Percentiles rank a stretch among this genome's conserved stretches.
Conservation (phyloP, 2,888 invertebrate genomes). For the Drosophila anomalipes region DNA sequence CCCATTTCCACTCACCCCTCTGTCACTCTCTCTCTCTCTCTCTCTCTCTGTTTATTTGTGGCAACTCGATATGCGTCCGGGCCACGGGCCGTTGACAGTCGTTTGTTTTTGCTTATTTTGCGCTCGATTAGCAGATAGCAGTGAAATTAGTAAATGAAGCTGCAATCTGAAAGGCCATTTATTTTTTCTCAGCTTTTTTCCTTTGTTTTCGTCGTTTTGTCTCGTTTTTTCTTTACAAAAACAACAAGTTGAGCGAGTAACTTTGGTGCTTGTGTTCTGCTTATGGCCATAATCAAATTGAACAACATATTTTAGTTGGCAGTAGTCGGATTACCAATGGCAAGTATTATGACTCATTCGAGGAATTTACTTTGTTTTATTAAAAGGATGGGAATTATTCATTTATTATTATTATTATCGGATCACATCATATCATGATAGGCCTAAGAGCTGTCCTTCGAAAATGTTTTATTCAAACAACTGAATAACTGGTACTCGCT, state of each 20-base stretch:
- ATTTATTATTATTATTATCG: not conserved
- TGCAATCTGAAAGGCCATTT: slow-evolving; percentile 81
- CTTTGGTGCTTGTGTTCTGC: slow-evolving; percentile 58
- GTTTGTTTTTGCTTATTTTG: slow-evolving; percentile 79
- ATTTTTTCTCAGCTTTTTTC: slow-evolving; percentile 49
- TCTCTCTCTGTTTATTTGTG: slow-evolving; percentile 7
- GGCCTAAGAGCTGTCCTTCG: not conserved
- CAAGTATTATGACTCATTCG: slow-evolving; percentile 44
- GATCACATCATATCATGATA: not conserved
- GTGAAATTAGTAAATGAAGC: slow-evolving; percentile 80
- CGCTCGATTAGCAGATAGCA: slow-evolving; percentile 81
- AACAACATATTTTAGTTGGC: slow-evolving; percentile 39
- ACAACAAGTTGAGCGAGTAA: slow-evolving; percentile 27
- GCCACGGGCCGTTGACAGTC: slow-evolving; percentile 27
- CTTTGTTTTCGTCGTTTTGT: slow-evolving; percentile 2
- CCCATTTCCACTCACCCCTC: too few relatives aligned
- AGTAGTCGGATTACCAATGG: not conserved
- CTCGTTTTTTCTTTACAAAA: not conserved
- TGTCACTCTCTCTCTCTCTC: not conserved
- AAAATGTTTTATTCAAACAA: not conserved
- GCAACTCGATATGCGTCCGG: slow-evolving; percentile 61
- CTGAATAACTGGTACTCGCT: not conserved
- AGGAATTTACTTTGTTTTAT: slow-evolving; percentile 1
- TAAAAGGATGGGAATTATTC: not conserved
- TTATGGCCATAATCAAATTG: slow-evolving; percentile 75